Base-by-base conservation (phyloP, 2,113 vertebrate genomes). In the Catharus bicknelli region DNA sequence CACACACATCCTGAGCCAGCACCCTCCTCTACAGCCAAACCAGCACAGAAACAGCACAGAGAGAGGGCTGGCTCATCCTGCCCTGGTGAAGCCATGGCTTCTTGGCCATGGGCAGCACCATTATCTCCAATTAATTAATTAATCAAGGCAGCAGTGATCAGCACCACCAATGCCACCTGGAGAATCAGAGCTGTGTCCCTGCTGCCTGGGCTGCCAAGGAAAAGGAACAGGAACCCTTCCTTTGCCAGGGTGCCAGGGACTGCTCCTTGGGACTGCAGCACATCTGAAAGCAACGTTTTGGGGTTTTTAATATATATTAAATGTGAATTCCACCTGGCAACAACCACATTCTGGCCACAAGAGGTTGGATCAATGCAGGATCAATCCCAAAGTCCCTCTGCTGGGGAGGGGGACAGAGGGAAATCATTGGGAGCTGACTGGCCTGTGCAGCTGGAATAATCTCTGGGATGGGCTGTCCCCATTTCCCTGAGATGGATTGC, bases 1-100 rank as follows among this genome's bases (percentile, higher is more conserved):
- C 25, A 10, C 32, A 26, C 9, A 0, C 0, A 4, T 26, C 22
- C 67, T 2, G 1, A 38, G 32, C 23, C 32, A 51, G 1, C 0
- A 0, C 27, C 40, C 25, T 36, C 26, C 63, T 25, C 36, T 7
- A 4, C 32, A n/a, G 68, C 7, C 42, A 4, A 42, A 11, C 11
- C 14, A 57, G 26, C 7, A 1, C 21, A 16, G 2, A 38, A 10
- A 12, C 12, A 57, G 26, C 7, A 1, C 21, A 16, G 2, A 8
- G 45, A 29, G 16, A 29, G 42, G 5, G 19, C 0, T 21, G 47
- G 74, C 43, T 74, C 67, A 11, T 43, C n/a, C 75, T 66, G 54
- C 47, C 15, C 13, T 13, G 17, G 2, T 8, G 29, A 7, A 17
- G n/a, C 73, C 11, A 1, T 3, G 20, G 22, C 11, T 36, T 50